A percentile compares a stretch with the other conserved stretches of the same genome.
Evolutionary conservation across 2,113 vertebrate species (phyloP).

Genomic region (Balaeniceps rex): DNA sequence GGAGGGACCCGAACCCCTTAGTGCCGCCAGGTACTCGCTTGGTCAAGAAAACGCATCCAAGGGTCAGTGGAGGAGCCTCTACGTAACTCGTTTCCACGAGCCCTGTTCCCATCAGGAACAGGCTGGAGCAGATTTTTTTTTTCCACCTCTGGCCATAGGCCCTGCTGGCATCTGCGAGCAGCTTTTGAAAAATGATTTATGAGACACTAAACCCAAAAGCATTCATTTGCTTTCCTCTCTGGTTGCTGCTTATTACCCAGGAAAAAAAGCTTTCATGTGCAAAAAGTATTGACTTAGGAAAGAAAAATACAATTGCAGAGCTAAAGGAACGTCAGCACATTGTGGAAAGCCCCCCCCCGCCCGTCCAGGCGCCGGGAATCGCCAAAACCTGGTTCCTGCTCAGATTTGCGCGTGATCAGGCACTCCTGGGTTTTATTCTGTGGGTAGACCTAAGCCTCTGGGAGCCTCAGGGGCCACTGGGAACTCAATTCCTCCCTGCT

Average conservation of each 20-base stretch:
- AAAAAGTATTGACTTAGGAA: constrained; percentile 33
- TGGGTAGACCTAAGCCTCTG: background rate
- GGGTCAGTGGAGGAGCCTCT: background rate
- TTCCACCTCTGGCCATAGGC: background rate
- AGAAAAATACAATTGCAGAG: background rate
- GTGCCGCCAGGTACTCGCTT: background rate
- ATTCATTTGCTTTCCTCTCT: constrained; percentile 29
- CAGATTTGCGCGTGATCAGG: background rate
- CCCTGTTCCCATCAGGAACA: fast-evolving
- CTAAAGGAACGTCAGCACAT: background rate
- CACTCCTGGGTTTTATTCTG: background rate
- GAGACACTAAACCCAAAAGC: constrained; percentile 6
- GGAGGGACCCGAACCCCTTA: background rate
- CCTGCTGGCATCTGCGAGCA: background rate
- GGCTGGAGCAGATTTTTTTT: background rate
- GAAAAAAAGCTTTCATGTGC: constrained; percentile 32
- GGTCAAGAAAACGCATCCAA: background rate
- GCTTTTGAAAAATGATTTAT: constrained; percentile 56
- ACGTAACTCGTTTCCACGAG: background rate
- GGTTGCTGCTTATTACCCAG: background rate
- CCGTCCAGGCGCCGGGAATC: fast-evolving
- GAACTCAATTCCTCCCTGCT: background rate
- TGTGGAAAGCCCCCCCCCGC: background rate
- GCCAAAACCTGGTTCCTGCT: background rate
- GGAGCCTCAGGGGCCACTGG: background rate